Evolutionary conservation across 1,140 invertebrate genomes (phyloP), one percentile per base, ranked within the genome.

Genomic region (Drosophila biarmipes): DNA sequence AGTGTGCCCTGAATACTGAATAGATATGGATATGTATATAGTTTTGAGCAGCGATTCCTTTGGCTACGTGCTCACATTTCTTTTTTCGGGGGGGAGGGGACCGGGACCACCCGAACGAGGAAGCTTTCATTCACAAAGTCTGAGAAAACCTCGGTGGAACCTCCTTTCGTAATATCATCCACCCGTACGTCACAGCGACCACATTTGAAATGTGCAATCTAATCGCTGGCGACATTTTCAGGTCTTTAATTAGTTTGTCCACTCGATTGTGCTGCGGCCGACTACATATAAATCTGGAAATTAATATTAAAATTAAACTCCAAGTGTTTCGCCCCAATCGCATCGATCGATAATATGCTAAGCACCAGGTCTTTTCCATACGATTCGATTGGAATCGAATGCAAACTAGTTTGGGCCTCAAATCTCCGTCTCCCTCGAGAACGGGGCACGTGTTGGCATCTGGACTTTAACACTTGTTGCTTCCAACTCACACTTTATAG

Each of bases 161-260:
- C 63, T 67, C 48, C 57, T 74, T 68, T 73, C 14, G 15, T 62
- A 68, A 73, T 61, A 61, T 19, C 62, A 73, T 27, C 67, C 48
- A 24, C 3, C 24, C 5, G 24, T 24, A 81, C 78, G 68, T 81
- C 78, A 81, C 49, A 27, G 59, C 42, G n/a, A 62, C 29, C 42
- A 63, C 58, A 62, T 69, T 63, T 62, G 21, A 67, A 49, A 67
- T 53, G 40, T 56, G 58, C 63, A 71, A 86, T 85, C 73, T 86
- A 86, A 87, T 87, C 82, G 64, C 49, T 19, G 38, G 63, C 48
- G 48, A 67, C 71, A 55, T 48, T 62, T 55, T 57, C 34, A 46
- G 21, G 55, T 17, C 55, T 61, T 67, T 78, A 86, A 85, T 85
- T 86, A 85, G 78, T 72, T 67, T 45, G 78, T 74, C 56, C 56